Evolutionary conservation across 1,140 invertebrate species (phyloP).

Genomic region (Aphelenchoides fujianensis): DNA sequence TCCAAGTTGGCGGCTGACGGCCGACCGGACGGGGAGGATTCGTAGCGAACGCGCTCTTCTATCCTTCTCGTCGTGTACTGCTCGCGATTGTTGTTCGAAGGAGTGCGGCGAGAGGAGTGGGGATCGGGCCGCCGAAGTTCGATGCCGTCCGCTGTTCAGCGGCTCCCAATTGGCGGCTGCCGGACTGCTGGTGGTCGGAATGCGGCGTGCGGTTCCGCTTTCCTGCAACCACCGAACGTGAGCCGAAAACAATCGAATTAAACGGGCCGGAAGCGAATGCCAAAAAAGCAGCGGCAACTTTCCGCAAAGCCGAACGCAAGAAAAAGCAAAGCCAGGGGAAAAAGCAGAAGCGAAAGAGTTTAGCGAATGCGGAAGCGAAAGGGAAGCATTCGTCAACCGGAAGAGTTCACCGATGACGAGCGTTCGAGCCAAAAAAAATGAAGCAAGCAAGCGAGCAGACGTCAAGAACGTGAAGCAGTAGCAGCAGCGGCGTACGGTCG

Average conservation of each 20-base stretch:
- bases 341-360: no score
- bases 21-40: neutral
- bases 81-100: conserved; percentile 23
- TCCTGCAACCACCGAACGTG: neutral
- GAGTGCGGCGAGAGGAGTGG: neutral
- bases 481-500: conserved; percentile 5
- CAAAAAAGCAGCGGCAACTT: no score
- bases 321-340: no score
- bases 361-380: no score
- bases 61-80: conserved; percentile 12
- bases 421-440: no score
- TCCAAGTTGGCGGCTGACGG: neutral
- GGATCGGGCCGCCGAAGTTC: neutral
- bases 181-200: conserved; percentile 8
- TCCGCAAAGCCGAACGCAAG: no score
- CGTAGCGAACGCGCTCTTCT: neutral
- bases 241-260: neutral
- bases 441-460: neutral
- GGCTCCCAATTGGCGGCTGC: conserved; percentile 5
- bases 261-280: neutral
- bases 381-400: neutral
- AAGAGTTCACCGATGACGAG: no score
- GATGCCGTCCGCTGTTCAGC: neutral
- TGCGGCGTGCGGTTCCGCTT: neutral
- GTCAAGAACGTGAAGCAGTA: neutral